Percentiles rank a stretch among this genome's conserved stretches.
phyloP scores from a whole-genome alignment of 2,797 vertebrate genomes.

The Poecilia gillii region DNA sequence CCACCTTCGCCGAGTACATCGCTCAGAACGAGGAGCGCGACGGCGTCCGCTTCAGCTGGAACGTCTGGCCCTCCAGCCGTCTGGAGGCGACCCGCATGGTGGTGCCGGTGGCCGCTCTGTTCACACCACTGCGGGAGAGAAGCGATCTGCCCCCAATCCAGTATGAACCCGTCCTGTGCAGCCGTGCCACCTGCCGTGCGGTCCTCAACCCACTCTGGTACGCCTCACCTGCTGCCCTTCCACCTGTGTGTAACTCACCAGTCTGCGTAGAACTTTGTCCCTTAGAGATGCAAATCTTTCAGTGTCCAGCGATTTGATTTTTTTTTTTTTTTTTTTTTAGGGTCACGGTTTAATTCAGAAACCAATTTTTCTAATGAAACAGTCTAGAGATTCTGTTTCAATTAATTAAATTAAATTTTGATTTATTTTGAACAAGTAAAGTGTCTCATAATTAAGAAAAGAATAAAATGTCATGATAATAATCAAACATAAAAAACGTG shows the following conservation, averaged over 20 bases:
- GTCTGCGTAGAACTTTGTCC: not conserved
- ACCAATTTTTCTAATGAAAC: too few species aligned
- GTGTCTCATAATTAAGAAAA: too few species aligned
- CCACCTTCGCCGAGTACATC: conserved; percentile 97
- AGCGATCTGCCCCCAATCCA: conserved; percentile 95
- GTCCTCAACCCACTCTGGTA: conserved; percentile 98
- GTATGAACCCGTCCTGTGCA: conserved; percentile 95
- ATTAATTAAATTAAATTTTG: too few species aligned
- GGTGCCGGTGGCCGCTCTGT: conserved; percentile 91
- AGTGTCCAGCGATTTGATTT: too few species aligned
- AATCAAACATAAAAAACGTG: too few species aligned
- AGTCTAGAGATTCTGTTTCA: too few species aligned
- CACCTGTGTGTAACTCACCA: not conserved
- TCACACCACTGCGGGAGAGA: conserved; percentile 91
- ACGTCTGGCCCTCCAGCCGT: conserved; percentile 98
- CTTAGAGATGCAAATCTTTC: too few species aligned
- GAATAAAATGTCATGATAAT: too few species aligned
- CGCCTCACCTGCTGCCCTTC: not conserved
- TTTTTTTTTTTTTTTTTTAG: too few species aligned
- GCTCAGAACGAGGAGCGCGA: conserved; percentile 96
- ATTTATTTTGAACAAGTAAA: too few species aligned
- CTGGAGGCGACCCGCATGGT: conserved; percentile 97
- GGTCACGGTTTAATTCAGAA: too few species aligned
- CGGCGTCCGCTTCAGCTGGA: conserved; percentile 97
- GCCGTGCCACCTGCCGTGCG: conserved; percentile 92